A percentile compares a stretch with the other conserved stretches of the same genome.
These are phyloP conservation scores for Zapus hudsonius DNA, from an alignment of 2,113 vertebrate species.

Conservation along the genomic window DNA sequence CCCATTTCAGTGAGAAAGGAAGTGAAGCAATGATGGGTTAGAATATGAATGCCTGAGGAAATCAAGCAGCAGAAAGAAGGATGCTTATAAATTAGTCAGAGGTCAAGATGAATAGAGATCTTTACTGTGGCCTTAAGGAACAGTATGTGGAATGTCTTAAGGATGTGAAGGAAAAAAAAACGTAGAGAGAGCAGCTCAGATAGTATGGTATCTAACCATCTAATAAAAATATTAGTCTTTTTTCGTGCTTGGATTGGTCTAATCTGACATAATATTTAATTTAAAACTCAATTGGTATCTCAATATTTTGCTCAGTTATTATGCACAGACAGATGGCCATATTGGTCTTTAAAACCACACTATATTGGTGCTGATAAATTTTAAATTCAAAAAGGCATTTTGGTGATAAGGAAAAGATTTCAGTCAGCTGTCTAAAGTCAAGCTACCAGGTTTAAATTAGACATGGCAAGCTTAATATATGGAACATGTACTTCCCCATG, in stretches of 20 bases:
- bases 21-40: constrained; percentile 4
- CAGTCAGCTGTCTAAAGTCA: constrained; percentile 44
- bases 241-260: neutral
- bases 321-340: constrained; percentile 1
- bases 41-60: neutral
- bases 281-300: constrained; percentile 29
- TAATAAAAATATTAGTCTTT: constrained; percentile 38
- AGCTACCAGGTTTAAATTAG: constrained; percentile 57
- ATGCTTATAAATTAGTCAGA: constrained; percentile 53
- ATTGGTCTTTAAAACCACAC: constrained; percentile 34
- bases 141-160: neutral
- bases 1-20: neutral
- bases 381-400: constrained; percentile 56
- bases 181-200: neutral
- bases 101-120: constrained; percentile 39
- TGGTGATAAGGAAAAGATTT: constrained; percentile 57
- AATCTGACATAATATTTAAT: constrained; percentile 62
- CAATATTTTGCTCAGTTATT: constrained; percentile 57
- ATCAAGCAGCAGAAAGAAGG: neutral
- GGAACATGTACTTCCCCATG: constrained; percentile 2
- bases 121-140: neutral
- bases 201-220: neutral
- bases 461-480: constrained; percentile 44
- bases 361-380: constrained; percentile 54
- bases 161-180: neutral